Evolutionary conservation across 2,888 invertebrate genomes (phyloP).

Genomic region (Copidosoma aretas): DNA sequence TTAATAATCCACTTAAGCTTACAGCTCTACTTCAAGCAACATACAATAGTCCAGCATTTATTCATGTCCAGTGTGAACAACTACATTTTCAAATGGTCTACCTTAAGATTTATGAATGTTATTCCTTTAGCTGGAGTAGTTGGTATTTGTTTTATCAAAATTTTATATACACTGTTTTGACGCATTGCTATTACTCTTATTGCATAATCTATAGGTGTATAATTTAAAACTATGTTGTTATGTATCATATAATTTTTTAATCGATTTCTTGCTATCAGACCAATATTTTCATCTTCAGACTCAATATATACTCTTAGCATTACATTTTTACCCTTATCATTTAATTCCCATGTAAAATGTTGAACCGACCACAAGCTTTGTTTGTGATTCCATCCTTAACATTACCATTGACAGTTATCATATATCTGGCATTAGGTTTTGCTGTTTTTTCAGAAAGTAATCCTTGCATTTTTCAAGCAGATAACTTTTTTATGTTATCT

Average conservation of each 20-base stretch:
- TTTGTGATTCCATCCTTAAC: neutral
- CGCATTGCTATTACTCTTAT: neutral
- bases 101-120: conserved; percentile 10
- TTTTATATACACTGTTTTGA: conserved; percentile 8
- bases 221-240: no score
- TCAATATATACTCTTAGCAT: conserved; percentile 8
- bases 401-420: conserved; percentile 31
- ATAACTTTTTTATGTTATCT: neutral
- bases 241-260: no score
- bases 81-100: conserved; percentile 5
- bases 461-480: neutral
- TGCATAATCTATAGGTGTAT: neutral
- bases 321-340: conserved; percentile 3
- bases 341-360: neutral
- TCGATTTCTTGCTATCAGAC: neutral
- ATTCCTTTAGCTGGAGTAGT: conserved; percentile 2
- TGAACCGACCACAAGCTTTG: neutral
- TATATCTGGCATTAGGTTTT: conserved; percentile 29
- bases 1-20: neutral
- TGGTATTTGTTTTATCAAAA: conserved; percentile 8
- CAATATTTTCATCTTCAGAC: conserved; percentile 2
- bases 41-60: neutral
- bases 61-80: neutral
- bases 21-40: neutral
- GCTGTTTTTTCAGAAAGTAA: neutral